Conservation (phyloP, 2,888 invertebrate species). For the Drosophila kanekoi region DNA sequence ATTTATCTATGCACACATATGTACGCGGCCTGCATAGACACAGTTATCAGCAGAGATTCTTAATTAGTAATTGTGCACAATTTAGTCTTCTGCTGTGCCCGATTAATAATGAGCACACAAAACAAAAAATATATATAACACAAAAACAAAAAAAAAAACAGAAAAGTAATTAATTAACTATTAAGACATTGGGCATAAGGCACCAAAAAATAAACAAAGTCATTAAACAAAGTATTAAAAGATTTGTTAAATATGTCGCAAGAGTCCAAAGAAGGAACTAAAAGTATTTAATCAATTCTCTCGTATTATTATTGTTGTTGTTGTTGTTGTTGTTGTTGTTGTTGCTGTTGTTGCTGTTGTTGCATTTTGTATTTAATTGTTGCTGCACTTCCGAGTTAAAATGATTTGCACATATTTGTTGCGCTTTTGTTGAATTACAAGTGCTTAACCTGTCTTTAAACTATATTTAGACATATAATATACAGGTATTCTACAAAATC, state of each 20-base stretch:
- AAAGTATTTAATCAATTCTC: neutral
- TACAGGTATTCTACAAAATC: neutral
- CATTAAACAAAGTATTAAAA: no score
- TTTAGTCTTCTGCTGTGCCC: slow-evolving; percentile 35
- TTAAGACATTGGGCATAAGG: no score
- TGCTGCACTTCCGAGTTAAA: slow-evolving; percentile 20
- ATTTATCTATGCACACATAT: neutral
- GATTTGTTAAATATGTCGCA: no score
- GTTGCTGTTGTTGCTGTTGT: neutral
- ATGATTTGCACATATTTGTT: slow-evolving; percentile 22
- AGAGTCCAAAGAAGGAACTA: neutral
- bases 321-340: neutral
- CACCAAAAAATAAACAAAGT: no score
- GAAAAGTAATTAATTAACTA: neutral
- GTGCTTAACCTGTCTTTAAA: neutral
- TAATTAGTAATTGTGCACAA: slow-evolving; percentile 65
- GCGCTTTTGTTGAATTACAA: neutral
- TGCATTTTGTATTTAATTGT: neutral
- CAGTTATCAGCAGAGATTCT: slow-evolving; percentile 38
- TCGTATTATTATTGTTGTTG: neutral
- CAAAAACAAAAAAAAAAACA: neutral
- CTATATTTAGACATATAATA: neutral
- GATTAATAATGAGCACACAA: neutral
- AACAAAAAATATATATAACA: neutral
- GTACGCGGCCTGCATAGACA: slow-evolving; percentile 4